These are phyloP conservation scores for Xiphophorus hellerii DNA, from an alignment of 2,113 vertebrate genomes.

Conservation along the genomic window DNA sequence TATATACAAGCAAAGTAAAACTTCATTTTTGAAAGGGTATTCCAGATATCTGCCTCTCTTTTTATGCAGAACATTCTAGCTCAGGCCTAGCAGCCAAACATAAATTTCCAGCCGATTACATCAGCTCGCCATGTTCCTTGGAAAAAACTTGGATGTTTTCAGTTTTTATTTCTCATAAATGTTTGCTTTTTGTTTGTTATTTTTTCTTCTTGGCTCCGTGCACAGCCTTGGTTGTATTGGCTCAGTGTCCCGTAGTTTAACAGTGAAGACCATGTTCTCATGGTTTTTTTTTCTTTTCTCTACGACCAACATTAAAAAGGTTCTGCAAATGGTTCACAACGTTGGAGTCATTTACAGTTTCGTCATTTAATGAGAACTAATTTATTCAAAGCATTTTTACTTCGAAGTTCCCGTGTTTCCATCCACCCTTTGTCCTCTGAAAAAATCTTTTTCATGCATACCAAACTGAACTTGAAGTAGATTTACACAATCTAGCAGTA, in stretches of 20 bases:
- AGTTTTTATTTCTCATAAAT: constrained; percentile 26
- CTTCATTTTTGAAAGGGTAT: no score
- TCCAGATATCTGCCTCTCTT: background rate
- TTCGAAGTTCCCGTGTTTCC: background rate
- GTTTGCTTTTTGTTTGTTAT: constrained; percentile 54
- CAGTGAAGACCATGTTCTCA: constrained; percentile 54
- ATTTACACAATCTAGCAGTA: background rate
- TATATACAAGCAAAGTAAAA: no score
- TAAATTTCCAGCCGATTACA: constrained; percentile 30
- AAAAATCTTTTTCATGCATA: background rate
- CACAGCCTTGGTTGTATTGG: constrained; percentile 58
- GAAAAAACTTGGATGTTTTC: constrained; percentile 24
- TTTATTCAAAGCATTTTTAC: background rate
- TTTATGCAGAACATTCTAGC: background rate
- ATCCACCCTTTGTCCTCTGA: background rate
- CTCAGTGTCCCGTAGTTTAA: constrained; percentile 13
- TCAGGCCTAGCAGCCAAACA: constrained; percentile 5
- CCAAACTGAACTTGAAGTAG: no score
- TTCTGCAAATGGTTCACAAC: background rate
- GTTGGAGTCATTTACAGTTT: background rate
- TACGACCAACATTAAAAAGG: background rate
- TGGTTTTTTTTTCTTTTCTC: background rate
- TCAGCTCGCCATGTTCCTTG: constrained; percentile 22
- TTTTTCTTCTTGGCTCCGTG: constrained; percentile 50
- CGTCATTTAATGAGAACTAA: background rate